phyloP scores from a whole-genome alignment of 2,797 vertebrate genomes.

The Falco biarmicus region DNA sequence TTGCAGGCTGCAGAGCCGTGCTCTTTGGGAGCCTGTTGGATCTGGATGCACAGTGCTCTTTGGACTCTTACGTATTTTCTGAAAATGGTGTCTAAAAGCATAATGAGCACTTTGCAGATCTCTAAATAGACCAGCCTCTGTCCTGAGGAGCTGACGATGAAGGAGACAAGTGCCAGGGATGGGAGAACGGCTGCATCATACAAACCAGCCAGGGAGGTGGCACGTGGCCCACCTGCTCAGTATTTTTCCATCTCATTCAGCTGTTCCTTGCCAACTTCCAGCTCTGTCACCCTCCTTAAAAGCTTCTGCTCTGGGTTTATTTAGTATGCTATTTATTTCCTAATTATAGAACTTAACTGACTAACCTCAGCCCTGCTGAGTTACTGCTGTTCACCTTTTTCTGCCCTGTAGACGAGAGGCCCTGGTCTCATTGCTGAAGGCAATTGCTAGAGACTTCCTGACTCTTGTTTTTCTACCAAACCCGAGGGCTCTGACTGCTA shows the following conservation, averaged over 20 bases:
- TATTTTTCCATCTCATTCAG: constrained; percentile 63
- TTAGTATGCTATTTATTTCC: constrained; percentile 54
- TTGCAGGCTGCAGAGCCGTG: not conserved
- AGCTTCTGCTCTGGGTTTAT: constrained; percentile 43
- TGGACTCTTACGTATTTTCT: constrained; percentile 16
- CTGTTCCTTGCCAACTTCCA: constrained; percentile 42
- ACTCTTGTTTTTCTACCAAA: constrained; percentile 19
- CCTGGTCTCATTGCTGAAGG: not conserved
- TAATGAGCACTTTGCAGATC: constrained; percentile 55
- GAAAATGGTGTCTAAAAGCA: constrained; percentile 40
- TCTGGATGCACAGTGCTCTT: not conserved
- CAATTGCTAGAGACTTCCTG: not conserved
- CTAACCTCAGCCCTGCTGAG: constrained; percentile 31
- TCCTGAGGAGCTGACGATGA: not conserved
- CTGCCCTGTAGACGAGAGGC: not conserved
- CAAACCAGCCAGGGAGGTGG: constrained; percentile 31
- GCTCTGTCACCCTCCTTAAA: constrained; percentile 28
- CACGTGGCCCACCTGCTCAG: constrained; percentile 66
- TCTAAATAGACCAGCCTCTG: constrained; percentile 53
- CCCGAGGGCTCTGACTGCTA: not conserved
- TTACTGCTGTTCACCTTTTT: not conserved
- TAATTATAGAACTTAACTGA: constrained; percentile 61
- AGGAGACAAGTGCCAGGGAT: not conserved
- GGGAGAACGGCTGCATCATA: constrained; percentile 5
- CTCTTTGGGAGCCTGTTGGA: not conserved